phyloP scores from a whole-genome alignment of 2,797 vertebrate species.

The Leucoraja ocellata region DNA sequence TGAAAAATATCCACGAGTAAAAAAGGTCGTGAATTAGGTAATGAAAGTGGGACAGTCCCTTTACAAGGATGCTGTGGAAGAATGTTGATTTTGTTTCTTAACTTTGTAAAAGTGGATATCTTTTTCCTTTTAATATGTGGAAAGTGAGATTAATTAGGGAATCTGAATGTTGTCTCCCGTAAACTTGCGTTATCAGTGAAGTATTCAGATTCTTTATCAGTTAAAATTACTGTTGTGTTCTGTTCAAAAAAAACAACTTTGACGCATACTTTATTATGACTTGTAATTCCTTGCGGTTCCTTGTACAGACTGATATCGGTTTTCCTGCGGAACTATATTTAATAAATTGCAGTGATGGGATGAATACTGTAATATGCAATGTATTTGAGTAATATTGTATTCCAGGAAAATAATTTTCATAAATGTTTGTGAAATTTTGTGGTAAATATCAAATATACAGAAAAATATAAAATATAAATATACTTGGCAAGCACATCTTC shows the following conservation, averaged over 20 bases:
- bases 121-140: not conserved
- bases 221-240: not conserved
- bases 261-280: no score
- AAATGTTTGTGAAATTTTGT: not conserved
- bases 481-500: not conserved
- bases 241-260: slow-evolving; percentile 14
- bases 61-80: no score
- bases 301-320: not conserved
- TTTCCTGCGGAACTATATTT: not conserved
- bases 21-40: no score
- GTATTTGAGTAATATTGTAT: not conserved
- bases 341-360: not conserved
- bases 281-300: not conserved
- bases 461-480: not conserved
- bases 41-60: no score
- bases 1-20: no score
- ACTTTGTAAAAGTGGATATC: no score
- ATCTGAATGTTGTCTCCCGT: not conserved
- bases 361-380: not conserved
- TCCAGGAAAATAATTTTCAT: not conserved
- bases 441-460: not conserved
- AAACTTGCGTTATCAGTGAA: not conserved
- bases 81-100: no score
- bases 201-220: no score
- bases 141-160: not conserved